A percentile compares a stretch with the other conserved stretches of the same genome.
Evolutionary conservation across 2,888 invertebrate species (phyloP).

Genomic region (Ichneumoninae sp.): DNA sequence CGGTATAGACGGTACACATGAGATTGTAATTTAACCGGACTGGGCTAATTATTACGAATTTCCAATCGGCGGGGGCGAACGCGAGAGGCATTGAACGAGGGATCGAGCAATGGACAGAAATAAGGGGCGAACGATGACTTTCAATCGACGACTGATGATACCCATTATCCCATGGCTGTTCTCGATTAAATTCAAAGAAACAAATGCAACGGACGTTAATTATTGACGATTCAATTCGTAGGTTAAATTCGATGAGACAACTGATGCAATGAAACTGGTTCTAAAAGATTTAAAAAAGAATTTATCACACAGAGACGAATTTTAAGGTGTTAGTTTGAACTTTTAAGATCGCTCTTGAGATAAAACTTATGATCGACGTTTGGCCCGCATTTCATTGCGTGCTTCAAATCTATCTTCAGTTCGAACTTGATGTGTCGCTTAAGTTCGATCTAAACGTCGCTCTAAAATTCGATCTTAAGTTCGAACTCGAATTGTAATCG

Average conservation of each 20-base stretch:
- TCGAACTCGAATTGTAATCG: too few species aligned
- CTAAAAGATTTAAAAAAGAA: background rate
- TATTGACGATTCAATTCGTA: background rate
- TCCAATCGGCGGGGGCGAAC: slow-evolving; percentile 45
- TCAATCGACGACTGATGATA: slow-evolving; percentile 31
- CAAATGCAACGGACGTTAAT: background rate
- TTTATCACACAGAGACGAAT: background rate
- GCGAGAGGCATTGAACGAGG: background rate
- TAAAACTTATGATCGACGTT: too few species aligned
- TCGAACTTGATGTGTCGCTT: too few species aligned
- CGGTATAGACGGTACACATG: background rate
- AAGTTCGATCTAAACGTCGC: too few species aligned
- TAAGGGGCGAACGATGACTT: slow-evolving; percentile 34
- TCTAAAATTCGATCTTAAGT: too few species aligned
- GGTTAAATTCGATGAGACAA: background rate
- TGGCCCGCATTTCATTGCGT: too few species aligned
- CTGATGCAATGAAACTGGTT: background rate
- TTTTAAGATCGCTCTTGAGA: too few species aligned
- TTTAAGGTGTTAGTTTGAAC: too few species aligned
- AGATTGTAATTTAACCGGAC: slow-evolving; percentile 47
- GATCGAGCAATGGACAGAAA: slow-evolving; percentile 42
- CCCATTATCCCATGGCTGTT: background rate
- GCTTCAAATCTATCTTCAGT: too few species aligned
- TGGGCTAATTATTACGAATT: slow-evolving; percentile 66
- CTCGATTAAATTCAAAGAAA: background rate